Evolutionary conservation across 2,797 vertebrate species (phyloP).

Genomic region (Leptoclinus maculatus): DNA sequence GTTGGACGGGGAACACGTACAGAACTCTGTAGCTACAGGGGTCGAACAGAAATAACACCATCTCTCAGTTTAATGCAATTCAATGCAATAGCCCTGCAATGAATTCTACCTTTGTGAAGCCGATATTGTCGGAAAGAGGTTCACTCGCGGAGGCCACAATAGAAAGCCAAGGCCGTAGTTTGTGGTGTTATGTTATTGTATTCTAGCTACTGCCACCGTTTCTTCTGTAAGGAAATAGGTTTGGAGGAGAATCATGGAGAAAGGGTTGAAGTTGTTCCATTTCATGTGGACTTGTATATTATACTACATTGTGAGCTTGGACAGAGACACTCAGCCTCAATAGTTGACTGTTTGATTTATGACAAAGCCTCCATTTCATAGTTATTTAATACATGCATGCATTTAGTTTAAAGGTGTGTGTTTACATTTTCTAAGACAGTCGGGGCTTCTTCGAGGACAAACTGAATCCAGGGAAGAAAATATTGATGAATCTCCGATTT

Average conservation of each 20-base stretch:
- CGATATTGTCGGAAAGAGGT: not conserved
- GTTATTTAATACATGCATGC: not conserved
- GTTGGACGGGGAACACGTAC: not conserved
- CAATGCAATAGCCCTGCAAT: slow-evolving; percentile 37
- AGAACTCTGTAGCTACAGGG: slow-evolving; percentile 25
- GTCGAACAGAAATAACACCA: slow-evolving; percentile 27
- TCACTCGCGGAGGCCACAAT: not conserved
- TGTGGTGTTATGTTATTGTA: not conserved
- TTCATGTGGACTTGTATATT: not conserved
- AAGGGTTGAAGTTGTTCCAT: not conserved
- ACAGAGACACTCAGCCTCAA: not conserved
- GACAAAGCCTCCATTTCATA: too few relatives aligned
- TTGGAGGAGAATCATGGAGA: not conserved
- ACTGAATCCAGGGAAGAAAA: not conserved
- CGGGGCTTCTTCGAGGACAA: not conserved
- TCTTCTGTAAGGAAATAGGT: not conserved
- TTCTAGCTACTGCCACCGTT: too few relatives aligned
- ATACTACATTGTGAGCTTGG: too few relatives aligned
- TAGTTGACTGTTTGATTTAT: not conserved
- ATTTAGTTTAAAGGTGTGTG: not conserved
- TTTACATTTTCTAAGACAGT: not conserved
- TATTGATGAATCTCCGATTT: not conserved
- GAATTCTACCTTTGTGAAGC: slow-evolving; percentile 18
- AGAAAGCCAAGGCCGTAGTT: not conserved
- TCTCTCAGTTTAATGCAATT: slow-evolving; percentile 39